Evolutionary conservation across 2,888 invertebrate species (phyloP), one percentile per base, ranked within the genome.

Genomic region (Lagria hirta): DNA sequence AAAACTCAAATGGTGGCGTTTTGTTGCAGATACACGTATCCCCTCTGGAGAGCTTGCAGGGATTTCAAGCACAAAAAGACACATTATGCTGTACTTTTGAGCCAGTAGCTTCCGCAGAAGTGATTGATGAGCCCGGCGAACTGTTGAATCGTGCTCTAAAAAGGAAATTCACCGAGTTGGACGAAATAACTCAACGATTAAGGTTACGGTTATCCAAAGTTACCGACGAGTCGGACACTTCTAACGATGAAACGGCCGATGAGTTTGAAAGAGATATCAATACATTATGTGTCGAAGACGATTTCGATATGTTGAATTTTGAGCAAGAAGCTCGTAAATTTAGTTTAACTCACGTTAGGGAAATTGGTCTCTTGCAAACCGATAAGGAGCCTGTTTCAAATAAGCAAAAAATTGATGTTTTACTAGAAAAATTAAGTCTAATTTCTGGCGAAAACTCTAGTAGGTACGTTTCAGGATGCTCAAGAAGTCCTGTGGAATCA

Each of bases 151-250:
- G 75, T 45, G 73, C 75, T 18, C 69, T 73, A 22, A 82, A 82
- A 56, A 72, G 81, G 43, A 82, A 82, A 67, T 76, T 81, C 48
- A 75, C 73, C 0, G 82, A 82, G 63, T 59, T 82, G 17, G 80
- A 82, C 55, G 78, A 79, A 64, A 82, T 82, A 28, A 81, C 81
- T 1, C 75, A 79, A 60, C 72, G 82, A 38, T 64, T 82, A 43
- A 72, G 77, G 40, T 72, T 75, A 3, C 72, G 82, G 8, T 64
- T 82, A 18, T 73, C 74, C 13, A 76, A 78, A 54, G 78, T 82
- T 1, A 81, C 81, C 0, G 73, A 73, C 3, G 74, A 76, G 30
- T 73, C 74, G 3, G 43, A 43, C 18, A 68, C 58, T 2, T 66
- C 63, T 7, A 68, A 67, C 42, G 70, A 69, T 23, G 74, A 73